A percentile compares a stretch with the other conserved stretches of the same genome.
Evolutionary conservation across 2,888 invertebrate genomes (phyloP).

Genomic region (Nematopogon swammerdamellus): DNA sequence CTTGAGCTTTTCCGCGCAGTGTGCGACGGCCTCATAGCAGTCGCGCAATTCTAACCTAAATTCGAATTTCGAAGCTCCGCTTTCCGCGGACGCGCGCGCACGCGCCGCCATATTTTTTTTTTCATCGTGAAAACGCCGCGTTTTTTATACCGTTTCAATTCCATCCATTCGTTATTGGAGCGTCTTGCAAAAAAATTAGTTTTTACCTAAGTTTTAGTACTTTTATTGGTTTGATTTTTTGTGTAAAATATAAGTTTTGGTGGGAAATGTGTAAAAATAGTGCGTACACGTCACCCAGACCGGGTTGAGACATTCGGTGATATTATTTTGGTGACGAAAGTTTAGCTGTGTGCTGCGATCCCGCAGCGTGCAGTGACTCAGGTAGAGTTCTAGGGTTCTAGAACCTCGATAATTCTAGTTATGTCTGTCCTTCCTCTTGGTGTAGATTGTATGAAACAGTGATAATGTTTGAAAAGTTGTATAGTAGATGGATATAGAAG

Average conservation of each 20-base stretch:
- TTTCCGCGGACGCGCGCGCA: slow-evolving; percentile 35
- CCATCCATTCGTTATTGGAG: neutral
- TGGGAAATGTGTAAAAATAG: slow-evolving; percentile 33
- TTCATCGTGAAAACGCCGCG: slow-evolving; percentile 36
- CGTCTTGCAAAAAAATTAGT: neutral
- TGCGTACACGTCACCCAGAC: slow-evolving; percentile 16
- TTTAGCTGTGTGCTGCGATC: slow-evolving; percentile 12
- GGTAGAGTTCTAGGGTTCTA: no score
- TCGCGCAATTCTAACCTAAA: slow-evolving; percentile 51
- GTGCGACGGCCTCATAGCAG: no score
- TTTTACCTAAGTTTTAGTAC: no score
- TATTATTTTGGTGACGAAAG: slow-evolving; percentile 37
- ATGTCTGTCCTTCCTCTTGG: no score
- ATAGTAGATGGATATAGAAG: no score
- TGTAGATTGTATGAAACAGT: no score
- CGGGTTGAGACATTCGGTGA: slow-evolving; percentile 18
- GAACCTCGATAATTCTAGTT: no score
- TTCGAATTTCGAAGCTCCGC: slow-evolving; percentile 43
- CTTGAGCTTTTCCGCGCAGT: no score
- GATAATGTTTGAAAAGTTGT: no score
- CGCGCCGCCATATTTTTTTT: slow-evolving; percentile 30
- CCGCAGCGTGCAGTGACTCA: slow-evolving; percentile 11
- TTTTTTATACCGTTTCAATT: neutral
- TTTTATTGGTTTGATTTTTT: no score
- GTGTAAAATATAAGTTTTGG: slow-evolving; percentile 8